A percentile compares a stretch with the other conserved stretches of the same genome.
phyloP scores from a whole-genome alignment of 2,113 vertebrate species.

The Sturnus vulgaris region DNA sequence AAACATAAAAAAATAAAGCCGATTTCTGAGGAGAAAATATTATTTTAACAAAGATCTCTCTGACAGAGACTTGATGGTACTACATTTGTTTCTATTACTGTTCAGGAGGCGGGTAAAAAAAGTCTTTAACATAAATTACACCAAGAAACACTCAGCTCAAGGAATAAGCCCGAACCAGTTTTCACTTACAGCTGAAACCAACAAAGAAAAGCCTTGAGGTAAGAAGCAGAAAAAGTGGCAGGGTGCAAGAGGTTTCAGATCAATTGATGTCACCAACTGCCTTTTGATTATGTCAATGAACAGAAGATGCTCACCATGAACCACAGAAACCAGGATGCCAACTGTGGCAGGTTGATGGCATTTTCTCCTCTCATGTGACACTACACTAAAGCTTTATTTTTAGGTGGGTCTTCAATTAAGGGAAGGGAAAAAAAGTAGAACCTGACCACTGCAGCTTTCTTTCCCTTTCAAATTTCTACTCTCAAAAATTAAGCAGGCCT shows the following conservation, averaged over 20 bases:
- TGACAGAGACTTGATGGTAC: background rate
- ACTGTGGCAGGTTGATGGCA: background rate
- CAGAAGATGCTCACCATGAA: background rate
- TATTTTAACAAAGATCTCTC: background rate
- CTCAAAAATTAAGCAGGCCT: background rate
- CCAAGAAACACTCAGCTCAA: background rate
- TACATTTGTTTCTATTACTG: background rate
- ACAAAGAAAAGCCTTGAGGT: background rate
- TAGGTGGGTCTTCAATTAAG: background rate
- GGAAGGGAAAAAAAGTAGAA: background rate
- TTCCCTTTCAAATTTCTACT: background rate
- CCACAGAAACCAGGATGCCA: background rate
- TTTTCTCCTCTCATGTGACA: background rate
- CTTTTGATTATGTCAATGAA: background rate
- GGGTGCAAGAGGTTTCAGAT: background rate
- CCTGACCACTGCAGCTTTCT: background rate
- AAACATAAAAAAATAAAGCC: background rate
- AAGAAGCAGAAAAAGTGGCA: background rate
- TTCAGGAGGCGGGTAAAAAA: background rate
- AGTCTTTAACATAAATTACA: background rate
- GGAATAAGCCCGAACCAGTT: background rate
- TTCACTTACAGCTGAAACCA: background rate
- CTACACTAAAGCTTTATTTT: background rate
- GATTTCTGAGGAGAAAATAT: background rate
- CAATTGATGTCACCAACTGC: background rate